A percentile compares a stretch with the other conserved stretches of the same genome.
phyloP scores from a whole-genome alignment of 2,888 invertebrate species.

The Syrista parreyssii region DNA sequence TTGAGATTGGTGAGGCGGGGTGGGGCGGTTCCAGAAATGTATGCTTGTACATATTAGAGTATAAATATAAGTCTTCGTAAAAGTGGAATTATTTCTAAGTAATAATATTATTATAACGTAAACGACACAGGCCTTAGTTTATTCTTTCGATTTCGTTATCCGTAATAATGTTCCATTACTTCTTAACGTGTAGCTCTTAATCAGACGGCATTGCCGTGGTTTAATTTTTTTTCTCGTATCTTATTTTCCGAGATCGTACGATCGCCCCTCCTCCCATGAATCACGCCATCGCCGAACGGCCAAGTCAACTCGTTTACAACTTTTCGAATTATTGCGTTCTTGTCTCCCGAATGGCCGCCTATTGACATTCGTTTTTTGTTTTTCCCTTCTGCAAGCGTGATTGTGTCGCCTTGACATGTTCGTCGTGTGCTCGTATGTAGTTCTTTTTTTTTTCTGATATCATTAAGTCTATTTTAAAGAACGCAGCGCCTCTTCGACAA shows the following conservation, averaged over 20 bases:
- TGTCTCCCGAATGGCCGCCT: background rate
- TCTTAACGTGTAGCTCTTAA: slow-evolving; percentile 14
- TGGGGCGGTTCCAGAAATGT: background rate
- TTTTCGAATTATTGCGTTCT: background rate
- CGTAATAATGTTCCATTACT: slow-evolving; percentile 28
- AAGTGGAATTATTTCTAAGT: slow-evolving; percentile 12
- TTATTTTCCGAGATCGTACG: background rate
- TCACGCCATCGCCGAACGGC: background rate
- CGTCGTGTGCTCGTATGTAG: background rate
- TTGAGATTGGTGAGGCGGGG: slow-evolving; percentile 4
- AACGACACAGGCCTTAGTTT: slow-evolving; percentile 39
- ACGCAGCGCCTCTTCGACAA: too few species aligned
- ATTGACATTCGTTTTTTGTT: background rate
- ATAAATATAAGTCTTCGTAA: slow-evolving; percentile 2
- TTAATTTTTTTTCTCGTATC: background rate
- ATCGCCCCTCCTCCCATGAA: background rate
- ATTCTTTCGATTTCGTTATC: slow-evolving; percentile 29
- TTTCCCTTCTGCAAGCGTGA: background rate
- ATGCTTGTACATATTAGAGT: slow-evolving; percentile 17
- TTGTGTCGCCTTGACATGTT: background rate
- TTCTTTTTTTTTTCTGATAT: too few species aligned
- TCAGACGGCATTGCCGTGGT: background rate
- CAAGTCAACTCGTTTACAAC: background rate
- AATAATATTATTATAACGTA: slow-evolving; percentile 24
- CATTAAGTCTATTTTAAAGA: too few species aligned